A percentile compares a stretch with the other conserved stretches of the same genome.
Evolutionary conservation across 2,888 invertebrate species (phyloP).

Genomic region (Erebia palarica): DNA sequence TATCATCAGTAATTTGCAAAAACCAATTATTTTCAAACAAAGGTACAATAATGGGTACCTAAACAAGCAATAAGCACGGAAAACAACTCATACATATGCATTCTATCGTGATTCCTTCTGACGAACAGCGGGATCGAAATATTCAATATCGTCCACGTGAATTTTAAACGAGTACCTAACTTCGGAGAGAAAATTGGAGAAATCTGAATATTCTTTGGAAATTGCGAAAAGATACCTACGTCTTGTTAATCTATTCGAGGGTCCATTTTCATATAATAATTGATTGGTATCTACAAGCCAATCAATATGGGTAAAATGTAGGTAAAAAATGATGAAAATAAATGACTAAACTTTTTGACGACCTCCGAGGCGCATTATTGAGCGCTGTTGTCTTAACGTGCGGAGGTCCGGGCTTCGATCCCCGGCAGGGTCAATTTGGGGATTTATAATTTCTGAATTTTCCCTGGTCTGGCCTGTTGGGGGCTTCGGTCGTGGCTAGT

Average conservation of each 20-base stretch:
- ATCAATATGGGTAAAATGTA: too few species aligned
- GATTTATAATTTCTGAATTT: too few species aligned
- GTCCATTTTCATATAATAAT: constrained; percentile 73
- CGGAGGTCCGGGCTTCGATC: too few species aligned
- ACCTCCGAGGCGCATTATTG: too few species aligned
- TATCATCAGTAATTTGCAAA: constrained; percentile 9
- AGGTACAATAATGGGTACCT: constrained; percentile 42
- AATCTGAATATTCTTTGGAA: constrained; percentile 74
- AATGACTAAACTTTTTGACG: too few species aligned
- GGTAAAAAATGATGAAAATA: too few species aligned
- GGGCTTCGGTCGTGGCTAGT: too few species aligned
- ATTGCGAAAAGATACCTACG: constrained; percentile 70
- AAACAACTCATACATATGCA: constrained; percentile 61
- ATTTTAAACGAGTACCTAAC: constrained; percentile 70
- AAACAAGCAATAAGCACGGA: constrained; percentile 50
- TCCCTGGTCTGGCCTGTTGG: too few species aligned
- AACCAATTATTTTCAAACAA: constrained; percentile 38
- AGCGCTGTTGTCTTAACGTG: too few species aligned
- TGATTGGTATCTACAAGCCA: constrained; percentile 51
- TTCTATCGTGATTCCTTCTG: constrained; percentile 45
- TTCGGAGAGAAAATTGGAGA: constrained; percentile 70
- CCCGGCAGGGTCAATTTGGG: too few species aligned
- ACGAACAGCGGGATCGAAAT: constrained; percentile 58
- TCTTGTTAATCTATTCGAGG: constrained; percentile 68
- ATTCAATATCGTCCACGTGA: constrained; percentile 71